Conservation (phyloP, 2,888 invertebrate genomes). For the Deilephila elpenor region DNA sequence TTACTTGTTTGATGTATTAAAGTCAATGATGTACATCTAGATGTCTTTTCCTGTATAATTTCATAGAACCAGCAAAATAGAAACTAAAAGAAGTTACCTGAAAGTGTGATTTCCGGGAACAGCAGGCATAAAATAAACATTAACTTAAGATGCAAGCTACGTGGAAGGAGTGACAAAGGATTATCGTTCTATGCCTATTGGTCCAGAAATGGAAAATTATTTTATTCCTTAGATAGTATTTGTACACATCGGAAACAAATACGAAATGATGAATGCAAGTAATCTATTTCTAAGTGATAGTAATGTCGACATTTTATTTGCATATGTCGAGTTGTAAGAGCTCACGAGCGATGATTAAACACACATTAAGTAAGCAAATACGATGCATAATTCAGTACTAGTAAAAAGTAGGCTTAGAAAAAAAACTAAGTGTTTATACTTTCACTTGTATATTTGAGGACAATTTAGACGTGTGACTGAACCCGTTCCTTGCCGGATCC, state of each 20-base stretch:
- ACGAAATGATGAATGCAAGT: neutral
- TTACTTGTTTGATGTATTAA: neutral
- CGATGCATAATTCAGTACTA: neutral
- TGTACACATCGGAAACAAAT: too few relatives aligned
- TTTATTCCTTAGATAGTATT: too few relatives aligned
- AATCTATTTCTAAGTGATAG: constrained; percentile 19
- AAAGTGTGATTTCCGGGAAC: too few relatives aligned
- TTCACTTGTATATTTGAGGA: constrained; percentile 20
- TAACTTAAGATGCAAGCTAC: too few relatives aligned
- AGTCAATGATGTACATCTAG: too few relatives aligned
- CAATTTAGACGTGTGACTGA: neutral
- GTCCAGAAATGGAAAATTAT: too few relatives aligned
- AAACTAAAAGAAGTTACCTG: too few relatives aligned
- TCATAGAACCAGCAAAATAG: too few relatives aligned
- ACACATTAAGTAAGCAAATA: constrained; percentile 14
- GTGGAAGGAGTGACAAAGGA: too few relatives aligned
- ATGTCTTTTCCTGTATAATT: too few relatives aligned
- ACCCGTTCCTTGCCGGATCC: neutral
- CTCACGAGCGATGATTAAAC: constrained; percentile 7
- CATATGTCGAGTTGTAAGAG: neutral
- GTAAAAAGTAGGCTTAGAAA: constrained; percentile 1
- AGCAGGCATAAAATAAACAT: too few relatives aligned
- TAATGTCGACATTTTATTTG: neutral
- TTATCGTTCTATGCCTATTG: too few relatives aligned
- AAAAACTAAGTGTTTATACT: neutral